phyloP scores from a whole-genome alignment of 2,113 vertebrate species.

The Cryptotis parvus region DNA sequence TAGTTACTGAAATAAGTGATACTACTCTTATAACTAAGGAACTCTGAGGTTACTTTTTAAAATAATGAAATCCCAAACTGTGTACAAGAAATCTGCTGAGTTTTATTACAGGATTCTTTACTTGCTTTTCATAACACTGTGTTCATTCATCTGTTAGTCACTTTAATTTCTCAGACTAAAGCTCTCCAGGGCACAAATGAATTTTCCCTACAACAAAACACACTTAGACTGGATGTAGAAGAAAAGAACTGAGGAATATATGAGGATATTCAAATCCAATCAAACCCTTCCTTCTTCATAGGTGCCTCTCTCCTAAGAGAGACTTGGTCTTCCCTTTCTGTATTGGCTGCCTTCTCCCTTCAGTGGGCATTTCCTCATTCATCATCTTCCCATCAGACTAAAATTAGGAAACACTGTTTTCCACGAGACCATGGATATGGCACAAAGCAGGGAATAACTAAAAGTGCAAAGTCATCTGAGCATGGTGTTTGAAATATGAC shows the following conservation, averaged over 20 bases:
- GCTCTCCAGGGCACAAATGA: neutral
- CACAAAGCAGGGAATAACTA: neutral
- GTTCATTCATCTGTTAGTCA: neutral
- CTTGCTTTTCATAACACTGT: neutral
- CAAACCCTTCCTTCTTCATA: too few species aligned
- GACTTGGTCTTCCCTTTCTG: neutral
- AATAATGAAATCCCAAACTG: neutral
- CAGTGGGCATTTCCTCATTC: fast-evolving
- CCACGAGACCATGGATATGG: neutral
- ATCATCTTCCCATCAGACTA: too few species aligned
- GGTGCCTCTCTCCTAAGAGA: fast-evolving
- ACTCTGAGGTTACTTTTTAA: neutral
- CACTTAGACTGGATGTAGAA: neutral
- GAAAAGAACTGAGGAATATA: neutral
- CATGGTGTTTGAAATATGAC: neutral
- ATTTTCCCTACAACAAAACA: neutral
- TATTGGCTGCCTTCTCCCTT: neutral
- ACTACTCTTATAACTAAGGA: neutral
- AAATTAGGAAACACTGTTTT: neutral
- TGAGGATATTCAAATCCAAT: neutral
- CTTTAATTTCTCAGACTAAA: neutral
- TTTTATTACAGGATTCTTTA: neutral
- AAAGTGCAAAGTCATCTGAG: neutral
- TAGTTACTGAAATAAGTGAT: neutral
- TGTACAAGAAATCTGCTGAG: neutral